Evolutionary conservation across 2,113 vertebrate species (phyloP).

Genomic region (Phrynosoma platyrhinos): DNA sequence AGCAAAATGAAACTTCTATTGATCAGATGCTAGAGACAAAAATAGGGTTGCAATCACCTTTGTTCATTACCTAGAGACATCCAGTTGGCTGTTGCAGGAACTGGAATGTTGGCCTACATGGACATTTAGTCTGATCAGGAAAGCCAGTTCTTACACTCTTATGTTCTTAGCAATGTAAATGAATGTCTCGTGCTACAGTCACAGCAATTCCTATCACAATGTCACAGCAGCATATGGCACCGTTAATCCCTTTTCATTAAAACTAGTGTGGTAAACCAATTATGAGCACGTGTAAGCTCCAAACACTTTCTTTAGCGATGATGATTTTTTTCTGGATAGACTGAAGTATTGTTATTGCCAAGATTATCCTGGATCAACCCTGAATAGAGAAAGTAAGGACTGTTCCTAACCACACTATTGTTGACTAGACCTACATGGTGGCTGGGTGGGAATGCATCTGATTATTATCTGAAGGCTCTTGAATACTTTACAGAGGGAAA

Average conservation of each 20-base stretch:
- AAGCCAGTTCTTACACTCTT: background rate
- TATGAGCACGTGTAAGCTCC: conserved; percentile 35
- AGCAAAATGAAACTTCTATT: background rate
- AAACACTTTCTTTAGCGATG: conserved; percentile 56
- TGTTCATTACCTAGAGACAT: background rate
- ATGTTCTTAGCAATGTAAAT: conserved; percentile 41
- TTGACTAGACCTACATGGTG: no score
- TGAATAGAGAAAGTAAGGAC: conserved; percentile 29
- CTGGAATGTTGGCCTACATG: background rate
- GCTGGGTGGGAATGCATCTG: background rate
- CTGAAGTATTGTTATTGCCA: conserved; percentile 53
- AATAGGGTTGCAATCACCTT: background rate
- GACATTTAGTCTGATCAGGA: background rate
- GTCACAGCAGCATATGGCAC: conserved; percentile 62
- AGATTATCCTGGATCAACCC: conserved; percentile 22
- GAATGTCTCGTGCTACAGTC: conserved; percentile 54
- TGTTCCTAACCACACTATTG: background rate
- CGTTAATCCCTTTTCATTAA: conserved; percentile 67
- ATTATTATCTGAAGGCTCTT: background rate
- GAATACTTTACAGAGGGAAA: background rate
- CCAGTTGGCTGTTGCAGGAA: background rate
- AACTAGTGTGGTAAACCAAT: conserved; percentile 50
- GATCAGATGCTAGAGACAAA: background rate
- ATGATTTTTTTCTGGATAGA: conserved; percentile 44
- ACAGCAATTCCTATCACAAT: conserved; percentile 54